Conservation (phyloP, 1,140 invertebrate genomes). For the Maniola jurtina region DNA sequence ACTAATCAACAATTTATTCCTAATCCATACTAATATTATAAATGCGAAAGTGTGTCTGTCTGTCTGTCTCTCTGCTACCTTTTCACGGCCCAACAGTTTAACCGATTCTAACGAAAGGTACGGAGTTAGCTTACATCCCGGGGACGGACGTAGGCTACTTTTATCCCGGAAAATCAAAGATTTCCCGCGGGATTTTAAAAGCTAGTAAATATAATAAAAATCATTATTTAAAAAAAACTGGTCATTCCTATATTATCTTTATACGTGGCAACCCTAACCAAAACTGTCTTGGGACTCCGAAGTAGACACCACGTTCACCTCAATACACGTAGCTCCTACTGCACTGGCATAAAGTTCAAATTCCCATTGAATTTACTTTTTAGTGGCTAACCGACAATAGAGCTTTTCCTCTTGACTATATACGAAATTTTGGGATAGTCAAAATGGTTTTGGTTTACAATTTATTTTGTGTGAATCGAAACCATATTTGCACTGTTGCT, state of each 20-base stretch:
- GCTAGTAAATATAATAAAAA: not conserved
- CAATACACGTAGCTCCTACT: constrained; percentile 13
- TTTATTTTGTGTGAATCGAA: constrained; percentile 16
- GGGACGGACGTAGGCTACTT: too few relatives aligned
- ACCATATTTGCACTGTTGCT: not conserved
- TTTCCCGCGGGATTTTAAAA: too few relatives aligned
- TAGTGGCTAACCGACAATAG: constrained; percentile 38
- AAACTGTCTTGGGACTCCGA: constrained; percentile 21
- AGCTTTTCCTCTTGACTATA: constrained; percentile 50
- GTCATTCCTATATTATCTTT: not conserved
- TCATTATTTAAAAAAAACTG: not conserved
- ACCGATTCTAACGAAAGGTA: too few relatives aligned
- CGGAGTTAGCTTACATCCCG: too few relatives aligned
- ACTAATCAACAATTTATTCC: not conserved
- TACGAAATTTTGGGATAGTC: constrained; percentile 31
- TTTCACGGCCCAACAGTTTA: too few relatives aligned
- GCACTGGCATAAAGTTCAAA: constrained; percentile 22
- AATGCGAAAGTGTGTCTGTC: too few relatives aligned
- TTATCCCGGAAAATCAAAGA: too few relatives aligned
- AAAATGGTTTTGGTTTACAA: constrained; percentile 31
- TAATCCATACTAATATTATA: too few relatives aligned
- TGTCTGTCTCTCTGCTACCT: too few relatives aligned
- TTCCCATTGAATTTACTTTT: constrained; percentile 5
- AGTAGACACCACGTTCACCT: constrained; percentile 47
- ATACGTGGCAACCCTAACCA: not conserved